Evolutionary conservation across 2,797 vertebrate species (phyloP), one percentile per base, ranked within the genome.

Genomic region (Nasua narica): DNA sequence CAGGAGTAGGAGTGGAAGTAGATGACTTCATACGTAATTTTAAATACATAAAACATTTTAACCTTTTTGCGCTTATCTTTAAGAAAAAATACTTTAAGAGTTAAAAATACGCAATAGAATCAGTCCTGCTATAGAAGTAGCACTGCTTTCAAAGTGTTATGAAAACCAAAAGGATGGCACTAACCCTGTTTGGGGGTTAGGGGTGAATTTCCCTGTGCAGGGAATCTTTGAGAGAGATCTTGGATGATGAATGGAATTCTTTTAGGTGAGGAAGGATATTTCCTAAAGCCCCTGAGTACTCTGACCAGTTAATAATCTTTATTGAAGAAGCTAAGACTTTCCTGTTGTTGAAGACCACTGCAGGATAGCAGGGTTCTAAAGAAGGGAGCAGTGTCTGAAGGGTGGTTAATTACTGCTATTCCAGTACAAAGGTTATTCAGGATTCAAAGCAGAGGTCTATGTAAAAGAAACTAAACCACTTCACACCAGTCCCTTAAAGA

Each of bases 251-350:
- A 29, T 81, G 87, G 48, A 89, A 89, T 86, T 50, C 8, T 87
- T 95, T 67, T 54, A 77, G 21, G n/a, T 86, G 19, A 79, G 91
- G 56, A 94, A 87, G 48, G 35, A 29, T 16, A 37, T 85, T 92
- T 92, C 37, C 46, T 89, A 76, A 94, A 94, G 23, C 43, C 29
- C 54, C 72, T 62, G 58, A 90, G 67, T 88, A 74, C 65, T 67
- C 19, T 88, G 27, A n/a, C 43, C 56, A 84, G 40, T 91, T 93
- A 83, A 54, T 77, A 87, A 83, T 88, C 40, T 70, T 92, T 92
- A 84, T 40, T 77, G 48, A 35, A 91, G 70, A 96, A 94, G 56
- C 87, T 52, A 96, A 93, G 43, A n/a, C 70, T 97, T 91, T 90
- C 78, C 54, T 96, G 27, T 72, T 86, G n/a, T 81, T 88, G 54